Conservation (phyloP, 2,797 vertebrate species). For the Gymnopithys bicolor region DNA sequence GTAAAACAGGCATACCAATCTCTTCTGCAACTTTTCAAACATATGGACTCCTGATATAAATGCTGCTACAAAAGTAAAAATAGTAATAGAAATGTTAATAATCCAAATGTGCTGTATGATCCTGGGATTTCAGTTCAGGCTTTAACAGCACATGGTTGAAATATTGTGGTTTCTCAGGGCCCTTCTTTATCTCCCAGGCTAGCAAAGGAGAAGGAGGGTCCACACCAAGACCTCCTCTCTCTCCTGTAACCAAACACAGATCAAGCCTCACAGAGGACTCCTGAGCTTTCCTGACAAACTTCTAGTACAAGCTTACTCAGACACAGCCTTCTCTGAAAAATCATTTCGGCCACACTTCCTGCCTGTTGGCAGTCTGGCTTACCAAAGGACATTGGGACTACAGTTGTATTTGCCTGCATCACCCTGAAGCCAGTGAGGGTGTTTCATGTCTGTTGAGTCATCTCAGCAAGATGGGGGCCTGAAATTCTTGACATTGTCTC, state of each 20-base stretch:
- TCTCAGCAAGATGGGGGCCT: background rate
- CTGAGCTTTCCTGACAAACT: background rate
- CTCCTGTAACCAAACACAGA: background rate
- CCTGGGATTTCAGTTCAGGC: background rate
- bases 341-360: background rate
- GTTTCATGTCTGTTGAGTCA: background rate
- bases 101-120: background rate
- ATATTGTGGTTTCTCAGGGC: background rate
- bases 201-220: background rate
- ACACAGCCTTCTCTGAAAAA: background rate
- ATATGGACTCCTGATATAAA: background rate
- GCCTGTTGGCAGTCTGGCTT: background rate
- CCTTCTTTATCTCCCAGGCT: background rate
- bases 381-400: background rate
- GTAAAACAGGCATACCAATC: background rate
- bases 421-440: background rate
- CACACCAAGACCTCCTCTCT: background rate
- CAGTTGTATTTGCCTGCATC: background rate
- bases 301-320: background rate
- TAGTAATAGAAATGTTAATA: background rate
- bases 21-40: background rate
- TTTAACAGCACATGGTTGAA: background rate
- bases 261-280: background rate
- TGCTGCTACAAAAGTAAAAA: background rate
- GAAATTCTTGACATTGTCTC: background rate